These are phyloP conservation scores for Hesperophylax magnus DNA, from an alignment of 1,140 invertebrate species.

Conservation along the genomic window DNA sequence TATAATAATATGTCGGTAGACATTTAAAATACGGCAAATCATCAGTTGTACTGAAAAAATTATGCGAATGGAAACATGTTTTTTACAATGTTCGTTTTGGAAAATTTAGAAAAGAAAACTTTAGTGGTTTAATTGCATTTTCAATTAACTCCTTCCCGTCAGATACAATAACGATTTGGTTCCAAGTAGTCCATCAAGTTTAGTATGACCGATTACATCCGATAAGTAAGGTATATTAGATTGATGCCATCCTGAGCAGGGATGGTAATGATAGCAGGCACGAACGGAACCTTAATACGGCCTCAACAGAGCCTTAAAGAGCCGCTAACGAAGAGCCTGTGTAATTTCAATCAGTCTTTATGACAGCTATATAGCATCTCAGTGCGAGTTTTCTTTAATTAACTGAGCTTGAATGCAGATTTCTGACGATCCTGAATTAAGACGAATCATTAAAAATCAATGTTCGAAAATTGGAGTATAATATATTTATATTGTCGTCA, in stretches of 20 bases:
- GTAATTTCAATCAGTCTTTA: constrained; percentile 21
- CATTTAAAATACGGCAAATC: no score
- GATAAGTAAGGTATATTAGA: neutral
- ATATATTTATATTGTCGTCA: no score
- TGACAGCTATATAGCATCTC: constrained; percentile 7
- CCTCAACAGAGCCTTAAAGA: no score
- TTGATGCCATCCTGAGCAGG: constrained; percentile 14
- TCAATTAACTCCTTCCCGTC: no score
- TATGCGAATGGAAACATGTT: no score
- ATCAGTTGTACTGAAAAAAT: no score
- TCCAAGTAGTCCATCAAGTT: neutral
- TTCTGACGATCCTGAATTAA: neutral
- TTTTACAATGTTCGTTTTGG: no score
- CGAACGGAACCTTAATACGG: neutral
- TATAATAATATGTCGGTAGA: no score
- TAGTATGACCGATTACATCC: constrained; percentile 3
- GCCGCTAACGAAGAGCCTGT: constrained; percentile 11
- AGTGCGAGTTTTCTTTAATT: neutral
- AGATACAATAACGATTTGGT: neutral
- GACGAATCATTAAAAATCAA: no score
- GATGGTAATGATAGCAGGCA: constrained; percentile 12
- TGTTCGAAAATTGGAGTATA: no score
- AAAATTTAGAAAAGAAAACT: no score
- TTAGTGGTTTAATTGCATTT: no score
- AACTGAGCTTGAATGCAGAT: neutral